phyloP scores from a whole-genome alignment of 2,888 invertebrate species.

The Drosophila mimetica region DNA sequence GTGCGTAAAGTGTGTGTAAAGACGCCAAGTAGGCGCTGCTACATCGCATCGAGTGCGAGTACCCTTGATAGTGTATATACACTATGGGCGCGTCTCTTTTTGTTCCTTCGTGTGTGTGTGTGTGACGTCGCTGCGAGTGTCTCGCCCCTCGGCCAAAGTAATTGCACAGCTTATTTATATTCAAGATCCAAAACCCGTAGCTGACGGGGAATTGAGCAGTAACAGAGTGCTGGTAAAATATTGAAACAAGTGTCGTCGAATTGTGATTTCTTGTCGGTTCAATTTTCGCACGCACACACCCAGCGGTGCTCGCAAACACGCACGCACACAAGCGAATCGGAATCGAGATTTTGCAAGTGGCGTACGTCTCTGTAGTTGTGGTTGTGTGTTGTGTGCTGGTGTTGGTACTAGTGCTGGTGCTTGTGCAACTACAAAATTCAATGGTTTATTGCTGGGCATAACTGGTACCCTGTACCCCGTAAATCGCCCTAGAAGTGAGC shows the following conservation, averaged over 20 bases:
- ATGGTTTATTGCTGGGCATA: constrained; percentile 47
- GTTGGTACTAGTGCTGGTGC: constrained; percentile 55
- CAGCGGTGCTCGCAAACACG: constrained; percentile 17
- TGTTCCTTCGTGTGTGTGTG: constrained; percentile 32
- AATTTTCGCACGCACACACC: constrained; percentile 38
- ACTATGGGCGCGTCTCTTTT: constrained; percentile 60
- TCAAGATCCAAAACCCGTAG: constrained; percentile 26
- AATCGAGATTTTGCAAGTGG: constrained; percentile 70
- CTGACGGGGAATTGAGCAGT: constrained; percentile 29
- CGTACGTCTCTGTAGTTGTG: constrained; percentile 28
- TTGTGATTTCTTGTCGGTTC: constrained; percentile 47
- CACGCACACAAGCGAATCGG: constrained; percentile 45
- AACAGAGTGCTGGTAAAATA: constrained; percentile 40
- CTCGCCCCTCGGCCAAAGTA: constrained; percentile 9
- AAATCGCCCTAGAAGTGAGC: not conserved
- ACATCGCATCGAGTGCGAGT: too few relatives aligned
- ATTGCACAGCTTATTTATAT: constrained; percentile 23
- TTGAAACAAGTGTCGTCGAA: constrained; percentile 62
- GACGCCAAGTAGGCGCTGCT: not conserved
- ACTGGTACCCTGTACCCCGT: constrained; percentile 1
- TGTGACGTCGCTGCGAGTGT: constrained; percentile 10
- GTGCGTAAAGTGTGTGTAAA: not conserved
- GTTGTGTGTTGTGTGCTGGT: not conserved
- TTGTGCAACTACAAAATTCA: constrained; percentile 65
- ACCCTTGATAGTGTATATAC: constrained; percentile 19